phyloP scores from a whole-genome alignment of 1,140 invertebrate genomes.

The Doryteuthis pealeii region DNA sequence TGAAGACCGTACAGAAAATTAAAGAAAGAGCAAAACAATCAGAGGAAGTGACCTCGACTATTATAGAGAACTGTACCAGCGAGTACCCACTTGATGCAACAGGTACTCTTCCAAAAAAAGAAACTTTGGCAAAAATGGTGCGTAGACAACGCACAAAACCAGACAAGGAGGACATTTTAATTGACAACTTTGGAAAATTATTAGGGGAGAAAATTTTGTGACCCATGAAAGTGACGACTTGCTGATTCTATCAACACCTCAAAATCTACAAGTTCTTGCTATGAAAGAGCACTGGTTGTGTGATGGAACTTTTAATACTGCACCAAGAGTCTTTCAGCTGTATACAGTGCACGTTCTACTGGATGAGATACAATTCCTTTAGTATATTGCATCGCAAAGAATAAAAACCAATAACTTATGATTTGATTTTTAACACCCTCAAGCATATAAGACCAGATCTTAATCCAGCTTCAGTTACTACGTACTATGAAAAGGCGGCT shows the following conservation, averaged over 20 bases:
- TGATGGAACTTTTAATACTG: constrained; percentile 11
- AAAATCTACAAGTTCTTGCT: constrained; percentile 5
- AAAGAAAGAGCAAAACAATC: background rate
- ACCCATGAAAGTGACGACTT: constrained; percentile 10
- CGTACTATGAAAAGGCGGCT: constrained; percentile 1
- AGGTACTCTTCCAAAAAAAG: constrained; percentile 7
- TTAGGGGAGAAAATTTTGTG: background rate
- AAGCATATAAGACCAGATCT: background rate
- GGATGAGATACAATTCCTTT: constrained; percentile 8
- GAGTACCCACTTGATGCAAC: background rate
- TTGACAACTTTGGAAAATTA: constrained; percentile 5
- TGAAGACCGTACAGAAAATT: constrained; percentile 10
- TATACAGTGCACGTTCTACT: background rate
- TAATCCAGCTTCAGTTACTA: constrained; percentile 5
- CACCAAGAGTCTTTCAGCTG: constrained; percentile 1
- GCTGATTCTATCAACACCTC: constrained; percentile 5
- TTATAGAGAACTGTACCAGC: constrained; percentile 9
- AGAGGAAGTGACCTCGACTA: constrained; percentile 10
- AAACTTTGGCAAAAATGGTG: constrained; percentile 3
- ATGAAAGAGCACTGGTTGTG: background rate
- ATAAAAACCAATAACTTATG: constrained; percentile 11
- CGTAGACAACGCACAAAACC: background rate
- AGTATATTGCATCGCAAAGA: background rate
- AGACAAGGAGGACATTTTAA: background rate
- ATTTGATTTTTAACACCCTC: constrained; percentile 10